A percentile compares a stretch with the other conserved stretches of the same genome.
These are phyloP conservation scores for Caenorhabditis doughertyi DNA, from an alignment of 2,888 invertebrate genomes.

Conservation along the genomic window DNA sequence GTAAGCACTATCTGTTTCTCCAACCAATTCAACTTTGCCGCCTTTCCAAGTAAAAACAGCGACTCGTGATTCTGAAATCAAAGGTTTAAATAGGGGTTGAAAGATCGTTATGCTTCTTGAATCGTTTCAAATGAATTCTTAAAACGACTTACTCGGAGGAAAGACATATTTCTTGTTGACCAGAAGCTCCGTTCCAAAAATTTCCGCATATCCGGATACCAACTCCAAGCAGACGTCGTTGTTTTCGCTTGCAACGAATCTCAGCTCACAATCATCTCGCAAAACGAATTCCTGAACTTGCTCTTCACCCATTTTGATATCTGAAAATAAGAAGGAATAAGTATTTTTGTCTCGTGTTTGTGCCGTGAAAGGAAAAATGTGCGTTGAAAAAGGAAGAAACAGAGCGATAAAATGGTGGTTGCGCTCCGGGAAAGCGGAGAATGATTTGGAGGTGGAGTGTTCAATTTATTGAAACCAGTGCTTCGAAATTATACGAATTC, in stretches of 20 bases:
- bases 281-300: slow-evolving; percentile 67
- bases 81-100: neutral
- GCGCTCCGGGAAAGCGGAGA: too few relatives aligned
- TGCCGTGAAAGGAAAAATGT: neutral
- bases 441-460: too few relatives aligned
- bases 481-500: too few relatives aligned
- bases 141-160: slow-evolving; percentile 72
- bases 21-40: slow-evolving; percentile 91
- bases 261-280: slow-evolving; percentile 79
- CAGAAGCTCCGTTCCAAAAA: slow-evolving; percentile 96
- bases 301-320: slow-evolving; percentile 23
- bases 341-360: too few relatives aligned
- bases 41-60: slow-evolving; percentile 98
- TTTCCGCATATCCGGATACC: slow-evolving; percentile 93
- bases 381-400: neutral
- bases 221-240: slow-evolving; percentile 86
- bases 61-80: slow-evolving; percentile 90
- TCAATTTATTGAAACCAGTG: too few relatives aligned
- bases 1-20: slow-evolving; percentile 94
- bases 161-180: slow-evolving; percentile 88
- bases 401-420: neutral
- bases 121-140: neutral
- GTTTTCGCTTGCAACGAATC: slow-evolving; percentile 74
- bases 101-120: neutral
- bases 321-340: slow-evolving; percentile 21